Conservation (phyloP, 1,140 invertebrate species). For the Caerostris extrusa region DNA sequence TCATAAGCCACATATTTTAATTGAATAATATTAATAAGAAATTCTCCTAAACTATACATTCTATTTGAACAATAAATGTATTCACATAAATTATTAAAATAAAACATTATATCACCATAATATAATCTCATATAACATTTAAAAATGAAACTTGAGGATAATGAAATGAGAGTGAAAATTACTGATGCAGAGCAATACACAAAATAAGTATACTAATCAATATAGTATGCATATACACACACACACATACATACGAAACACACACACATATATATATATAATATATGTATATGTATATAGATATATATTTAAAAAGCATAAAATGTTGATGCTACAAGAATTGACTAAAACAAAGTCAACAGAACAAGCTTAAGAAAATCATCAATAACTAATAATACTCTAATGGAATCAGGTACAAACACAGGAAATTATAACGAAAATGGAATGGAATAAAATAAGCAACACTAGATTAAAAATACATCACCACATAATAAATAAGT, state of each 20-base stretch:
- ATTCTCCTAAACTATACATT: no score
- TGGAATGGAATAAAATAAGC: conserved; percentile 45
- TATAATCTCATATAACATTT: no score
- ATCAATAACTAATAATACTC: neutral
- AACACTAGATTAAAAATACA: conserved; percentile 1
- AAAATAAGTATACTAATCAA: neutral
- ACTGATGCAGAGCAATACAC: no score
- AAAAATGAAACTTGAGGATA: no score
- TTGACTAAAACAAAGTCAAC: neutral
- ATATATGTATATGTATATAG: no score
- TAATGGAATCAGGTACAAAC: conserved; percentile 2
- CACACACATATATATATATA: neutral
- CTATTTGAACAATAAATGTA: no score
- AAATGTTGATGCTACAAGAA: neutral
- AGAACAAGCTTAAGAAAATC: neutral
- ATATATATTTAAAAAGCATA: neutral
- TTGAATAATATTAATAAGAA: neutral
- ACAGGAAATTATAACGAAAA: conserved; percentile 30
- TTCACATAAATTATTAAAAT: no score
- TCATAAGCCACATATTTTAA: neutral
- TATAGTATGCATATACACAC: neutral
- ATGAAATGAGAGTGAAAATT: no score
- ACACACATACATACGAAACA: neutral
- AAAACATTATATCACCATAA: no score
- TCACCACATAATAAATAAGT: conserved; percentile 41